phyloP scores from a whole-genome alignment of 1,140 invertebrate genomes.

The Ectropis grisescens region DNA sequence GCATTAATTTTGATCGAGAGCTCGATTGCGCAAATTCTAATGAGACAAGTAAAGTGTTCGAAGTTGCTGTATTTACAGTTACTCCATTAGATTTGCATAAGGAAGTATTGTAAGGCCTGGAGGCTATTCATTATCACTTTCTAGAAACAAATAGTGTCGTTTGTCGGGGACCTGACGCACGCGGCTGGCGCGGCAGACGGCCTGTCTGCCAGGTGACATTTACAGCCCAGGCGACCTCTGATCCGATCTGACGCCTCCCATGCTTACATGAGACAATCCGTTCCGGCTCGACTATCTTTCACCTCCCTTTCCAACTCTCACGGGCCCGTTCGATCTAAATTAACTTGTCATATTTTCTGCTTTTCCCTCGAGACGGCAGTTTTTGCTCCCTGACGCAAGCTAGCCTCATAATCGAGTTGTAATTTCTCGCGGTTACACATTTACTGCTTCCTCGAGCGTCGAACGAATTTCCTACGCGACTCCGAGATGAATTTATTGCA shows the following conservation, averaged over 20 bases:
- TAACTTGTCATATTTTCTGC: slow-evolving; percentile 50
- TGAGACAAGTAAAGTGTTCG: too few species aligned
- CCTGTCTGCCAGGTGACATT: slow-evolving; percentile 8
- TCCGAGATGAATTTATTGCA: slow-evolving; percentile 22
- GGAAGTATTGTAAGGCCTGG: too few species aligned
- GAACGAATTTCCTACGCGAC: slow-evolving; percentile 9
- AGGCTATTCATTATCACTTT: slow-evolving; percentile 32
- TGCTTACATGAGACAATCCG: slow-evolving; percentile 33
- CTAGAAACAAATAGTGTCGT: slow-evolving; percentile 22
- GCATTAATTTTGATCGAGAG: too few species aligned
- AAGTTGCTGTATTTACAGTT: too few species aligned
- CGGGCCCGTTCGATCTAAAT: slow-evolving; percentile 37
- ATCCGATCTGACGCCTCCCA: slow-evolving; percentile 22
- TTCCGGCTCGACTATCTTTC: slow-evolving; percentile 43
- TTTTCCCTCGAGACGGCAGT: slow-evolving; percentile 25
- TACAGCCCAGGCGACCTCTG: slow-evolving; percentile 24
- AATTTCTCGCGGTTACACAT: slow-evolving; percentile 23
- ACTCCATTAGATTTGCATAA: too few species aligned
- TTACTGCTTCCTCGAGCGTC: slow-evolving; percentile 11
- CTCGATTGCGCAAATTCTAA: too few species aligned
- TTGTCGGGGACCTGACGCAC: slow-evolving; percentile 15
- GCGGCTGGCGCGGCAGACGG: slow-evolving; percentile 3
- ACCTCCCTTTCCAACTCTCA: slow-evolving; percentile 40
- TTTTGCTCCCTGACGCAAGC: slow-evolving; percentile 12
- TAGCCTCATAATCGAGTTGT: slow-evolving; percentile 30